Evolutionary conservation across 1,140 invertebrate genomes (phyloP).

Genomic region (Ostrea denselamellosa): DNA sequence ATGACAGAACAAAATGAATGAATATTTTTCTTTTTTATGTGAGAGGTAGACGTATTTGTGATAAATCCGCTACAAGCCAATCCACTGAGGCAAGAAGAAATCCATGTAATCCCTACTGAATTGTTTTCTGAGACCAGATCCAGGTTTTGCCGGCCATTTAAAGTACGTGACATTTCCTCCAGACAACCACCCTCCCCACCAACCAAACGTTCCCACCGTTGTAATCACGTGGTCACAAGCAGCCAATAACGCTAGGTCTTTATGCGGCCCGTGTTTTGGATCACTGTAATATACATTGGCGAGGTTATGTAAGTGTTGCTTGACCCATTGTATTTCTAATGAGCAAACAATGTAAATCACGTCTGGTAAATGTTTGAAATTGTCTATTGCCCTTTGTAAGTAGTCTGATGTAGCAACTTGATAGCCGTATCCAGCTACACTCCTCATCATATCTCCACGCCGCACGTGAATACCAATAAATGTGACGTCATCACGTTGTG

Average conservation of each 20-base stretch:
- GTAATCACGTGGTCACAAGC: slow-evolving; percentile 65
- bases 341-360: slow-evolving; percentile 58
- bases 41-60: not conserved
- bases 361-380: slow-evolving; percentile 51
- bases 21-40: too few relatives aligned
- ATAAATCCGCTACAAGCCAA: not conserved
- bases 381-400: slow-evolving; percentile 53
- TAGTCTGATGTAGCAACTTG: slow-evolving; percentile 56
- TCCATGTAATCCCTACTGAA: not conserved
- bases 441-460: slow-evolving; percentile 56
- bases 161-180: slow-evolving; percentile 63
- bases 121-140: slow-evolving; percentile 21
- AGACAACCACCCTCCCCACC: slow-evolving; percentile 66
- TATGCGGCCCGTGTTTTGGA: slow-evolving; percentile 54
- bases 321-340: slow-evolving; percentile 55
- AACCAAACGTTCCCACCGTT: slow-evolving; percentile 64
- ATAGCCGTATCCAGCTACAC: slow-evolving; percentile 48
- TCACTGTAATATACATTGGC: slow-evolving; percentile 18
- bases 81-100: not conserved
- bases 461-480: slow-evolving; percentile 62
- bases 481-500: slow-evolving; percentile 18
- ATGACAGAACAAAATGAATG: too few relatives aligned
- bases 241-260: slow-evolving; percentile 61
- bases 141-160: slow-evolving; percentile 48
- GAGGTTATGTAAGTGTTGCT: slow-evolving; percentile 32